Base-by-base conservation (phyloP, 2,888 invertebrate genomes). In the Drosophila sordidapex region DNA sequence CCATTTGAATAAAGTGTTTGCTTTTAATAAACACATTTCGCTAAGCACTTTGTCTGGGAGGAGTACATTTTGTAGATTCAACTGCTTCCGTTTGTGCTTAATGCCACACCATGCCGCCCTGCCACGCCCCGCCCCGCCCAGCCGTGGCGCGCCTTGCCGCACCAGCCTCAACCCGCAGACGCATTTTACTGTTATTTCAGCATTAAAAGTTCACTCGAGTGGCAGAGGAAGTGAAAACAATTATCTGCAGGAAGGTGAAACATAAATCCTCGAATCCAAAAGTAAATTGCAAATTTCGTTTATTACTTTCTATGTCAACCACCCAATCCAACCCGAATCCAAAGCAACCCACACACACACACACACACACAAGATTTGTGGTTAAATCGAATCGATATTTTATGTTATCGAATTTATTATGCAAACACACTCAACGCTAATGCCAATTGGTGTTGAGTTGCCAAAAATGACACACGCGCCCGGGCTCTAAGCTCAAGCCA, bases 331-430 rank as follows among this genome's bases (percentile, higher is more conserved):
- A 10, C 15, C 53, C 51, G 46, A 31, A 11, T 8, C 21, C 13
- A 13, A n/a, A 48, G 33, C 58, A 63, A n/a, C 25, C 38, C 27
- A 13, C 48, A 15, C 51, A 25, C 38, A 35, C 63, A 48, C n/a
- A 53, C 52, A 84, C 60, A 46, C 57, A 52, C 70, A 59, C 46
- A 73, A 79, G 82, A 77, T 75, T 86, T 87, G 87, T 58, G 87
- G 89, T 90, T 90, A 77, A 90, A 89, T 90, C 84, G 91, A 90
- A 91, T 91, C 90, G 89, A 91, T 91, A 89, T 90, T 90, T 88
- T 86, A 83, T 82, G 89, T 89, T 89, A 89, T 87, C 87, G 89
- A 89, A 86, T 88, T 89, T 88, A 85, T 88, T 89, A 89, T 88
- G 88, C 88, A 88, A 90, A 88, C 79, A 87, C 85, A 81, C 85